Conservation (phyloP, 1,140 invertebrate species). For the Nomia melanderi region DNA sequence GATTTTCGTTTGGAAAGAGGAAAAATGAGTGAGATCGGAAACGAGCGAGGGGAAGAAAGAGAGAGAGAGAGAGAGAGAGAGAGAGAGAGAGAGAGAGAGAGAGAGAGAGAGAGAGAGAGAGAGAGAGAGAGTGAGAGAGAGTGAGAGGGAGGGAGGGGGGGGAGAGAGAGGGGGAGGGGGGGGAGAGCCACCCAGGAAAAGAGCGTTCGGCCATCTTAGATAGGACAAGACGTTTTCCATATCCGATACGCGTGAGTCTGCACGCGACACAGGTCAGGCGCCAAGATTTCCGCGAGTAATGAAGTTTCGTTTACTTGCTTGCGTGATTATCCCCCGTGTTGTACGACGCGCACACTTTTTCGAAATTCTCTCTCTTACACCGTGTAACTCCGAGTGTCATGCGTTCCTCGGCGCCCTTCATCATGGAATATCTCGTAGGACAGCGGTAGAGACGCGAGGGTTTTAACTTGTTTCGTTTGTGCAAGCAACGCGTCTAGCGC, state of each 20-base stretch:
- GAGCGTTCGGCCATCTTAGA: conserved; percentile 27
- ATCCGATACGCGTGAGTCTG: conserved; percentile 15
- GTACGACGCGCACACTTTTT: conserved; percentile 20
- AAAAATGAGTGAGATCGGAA: conserved; percentile 12
- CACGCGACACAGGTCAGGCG: conserved; percentile 7
- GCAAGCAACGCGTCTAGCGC: neutral
- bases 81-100: too few species aligned
- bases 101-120: neutral
- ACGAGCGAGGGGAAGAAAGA: neutral
- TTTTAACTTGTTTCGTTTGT: conserved; percentile 22
- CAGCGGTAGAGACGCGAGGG: neutral
- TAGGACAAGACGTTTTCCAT: conserved; percentile 38
- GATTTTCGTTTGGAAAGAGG: conserved; percentile 47
- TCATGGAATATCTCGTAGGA: conserved; percentile 3
- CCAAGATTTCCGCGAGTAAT: conserved; percentile 4
- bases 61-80: neutral
- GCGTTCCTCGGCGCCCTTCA: conserved; percentile 1
- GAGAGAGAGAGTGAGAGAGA: conserved; percentile 8
- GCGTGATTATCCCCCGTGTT: neutral
- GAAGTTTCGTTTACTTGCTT: conserved; percentile 15
- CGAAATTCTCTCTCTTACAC: conserved; percentile 25
- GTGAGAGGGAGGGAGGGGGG: too few species aligned
- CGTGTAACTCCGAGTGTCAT: neutral
- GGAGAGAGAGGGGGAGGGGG: neutral
- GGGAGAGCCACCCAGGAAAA: conserved; percentile 27